Evolutionary conservation across 2,797 vertebrate genomes (phyloP), one percentile per base, ranked within the genome.

Genomic region (Trachurus trachurus): DNA sequence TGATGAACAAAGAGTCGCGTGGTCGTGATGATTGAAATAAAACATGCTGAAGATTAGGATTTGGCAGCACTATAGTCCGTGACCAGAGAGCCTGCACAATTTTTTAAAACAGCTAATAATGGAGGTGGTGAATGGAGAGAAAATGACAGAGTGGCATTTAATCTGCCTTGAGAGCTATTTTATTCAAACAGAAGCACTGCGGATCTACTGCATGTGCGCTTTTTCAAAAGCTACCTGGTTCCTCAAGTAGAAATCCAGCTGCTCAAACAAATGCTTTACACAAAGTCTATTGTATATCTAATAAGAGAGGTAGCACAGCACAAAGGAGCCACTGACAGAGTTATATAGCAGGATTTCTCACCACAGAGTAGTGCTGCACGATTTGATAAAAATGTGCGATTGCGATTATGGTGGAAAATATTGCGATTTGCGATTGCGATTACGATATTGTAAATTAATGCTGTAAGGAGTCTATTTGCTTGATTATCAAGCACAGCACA

Each of bases 21-120:
- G 78, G 81, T 50, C n/a, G 85, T 17, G 78, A 74, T 68, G 85
- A 92, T 74, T 86, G 89, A 89, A 90, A 90, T 87, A 87, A 83
- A 94, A 85, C 92, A 88, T 86, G 87, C 63, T 31, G 82, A 59
- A 90, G 91, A 92, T 92, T 89, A 90, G 78, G 90, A 83, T 91
- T 91, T 93, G 93, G 89, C 92, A 88, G 85, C 2, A 40, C 62
- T 74, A 3, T 60, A 74, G 47, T 76, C 78, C 79, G 26, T 26
- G 76, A 86, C 76, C 81, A 87, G 81, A 91, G 85, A 26, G 26
- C 80, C 78, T 75, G 87, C 66, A 75, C 76, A 79, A 56, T 87
- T 89, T 81, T 81, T 84, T 69, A 52, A 87, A 89, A 91, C 85
- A 68, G 72, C 88, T 92, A 86, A 91, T 92, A 90, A 90, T 76